These are phyloP conservation scores for Microtus californicus DNA, from an alignment of 2,797 vertebrate species.

Conservation along the genomic window DNA sequence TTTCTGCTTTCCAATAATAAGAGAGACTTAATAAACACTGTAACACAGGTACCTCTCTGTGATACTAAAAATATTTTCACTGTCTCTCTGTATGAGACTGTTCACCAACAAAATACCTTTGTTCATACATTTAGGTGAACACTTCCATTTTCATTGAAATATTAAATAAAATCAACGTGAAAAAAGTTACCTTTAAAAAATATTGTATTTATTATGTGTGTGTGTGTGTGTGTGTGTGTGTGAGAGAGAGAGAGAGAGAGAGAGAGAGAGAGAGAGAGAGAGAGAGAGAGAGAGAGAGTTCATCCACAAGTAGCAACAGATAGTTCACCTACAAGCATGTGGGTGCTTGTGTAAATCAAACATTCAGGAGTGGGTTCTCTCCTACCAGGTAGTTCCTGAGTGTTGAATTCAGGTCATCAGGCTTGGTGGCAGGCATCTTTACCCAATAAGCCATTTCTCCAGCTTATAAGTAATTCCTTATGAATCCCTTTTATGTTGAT, in stretches of 20 bases:
- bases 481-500: background rate
- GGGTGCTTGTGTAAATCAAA: background rate
- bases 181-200: background rate
- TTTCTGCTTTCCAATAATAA: constrained; percentile 1
- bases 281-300: background rate
- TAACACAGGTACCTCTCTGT: background rate
- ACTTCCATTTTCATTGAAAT: constrained; percentile 27
- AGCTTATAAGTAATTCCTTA: background rate
- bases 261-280: background rate
- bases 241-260: background rate
- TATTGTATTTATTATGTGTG: background rate
- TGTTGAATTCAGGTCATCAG: background rate
- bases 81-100: background rate
- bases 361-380: too few species aligned
- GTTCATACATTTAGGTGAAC: background rate
- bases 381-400: background rate
- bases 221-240: background rate
- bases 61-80: background rate
- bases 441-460: background rate
- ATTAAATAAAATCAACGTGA: background rate
- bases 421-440: background rate
- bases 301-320: background rate
- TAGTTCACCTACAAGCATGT: background rate
- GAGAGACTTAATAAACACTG: background rate
- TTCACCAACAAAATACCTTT: background rate